Percentiles rank a stretch among this genome's conserved stretches.
phyloP scores from a whole-genome alignment of 2,797 vertebrate genomes.

The Gymnocypris eckloni region DNA sequence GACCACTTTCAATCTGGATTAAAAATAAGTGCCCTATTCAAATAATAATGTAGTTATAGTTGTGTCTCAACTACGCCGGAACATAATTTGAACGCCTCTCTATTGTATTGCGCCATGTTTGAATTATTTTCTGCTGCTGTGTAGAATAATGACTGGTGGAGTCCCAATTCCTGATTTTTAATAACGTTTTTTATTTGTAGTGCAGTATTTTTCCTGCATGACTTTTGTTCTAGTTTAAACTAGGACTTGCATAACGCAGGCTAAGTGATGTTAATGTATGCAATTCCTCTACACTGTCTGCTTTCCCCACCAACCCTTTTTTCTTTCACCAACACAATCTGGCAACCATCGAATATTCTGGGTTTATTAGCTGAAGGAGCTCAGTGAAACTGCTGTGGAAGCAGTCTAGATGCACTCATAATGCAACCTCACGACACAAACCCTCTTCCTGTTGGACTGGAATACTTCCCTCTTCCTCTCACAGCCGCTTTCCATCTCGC shows the following conservation, averaged over 20 bases:
- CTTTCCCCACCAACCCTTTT: neutral
- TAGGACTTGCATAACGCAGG: neutral
- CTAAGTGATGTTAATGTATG: neutral
- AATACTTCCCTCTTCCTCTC: constrained; percentile 1
- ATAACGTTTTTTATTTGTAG: neutral
- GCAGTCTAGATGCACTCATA: neutral
- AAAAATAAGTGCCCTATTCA: neutral
- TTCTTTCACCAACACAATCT: neutral
- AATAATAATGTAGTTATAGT: neutral
- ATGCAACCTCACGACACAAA: neutral
- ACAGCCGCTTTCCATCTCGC: neutral
- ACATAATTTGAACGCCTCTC: neutral
- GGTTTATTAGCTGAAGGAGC: neutral
- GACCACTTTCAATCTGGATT: too few species aligned
- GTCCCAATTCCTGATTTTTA: neutral
- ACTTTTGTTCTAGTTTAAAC: neutral
- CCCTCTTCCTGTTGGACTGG: constrained; percentile 22
- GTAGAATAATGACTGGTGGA: neutral
- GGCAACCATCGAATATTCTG: neutral
- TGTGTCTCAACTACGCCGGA: neutral
- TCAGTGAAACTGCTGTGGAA: neutral
- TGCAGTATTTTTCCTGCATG: neutral
- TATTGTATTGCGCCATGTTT: neutral
- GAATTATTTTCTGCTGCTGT: neutral
- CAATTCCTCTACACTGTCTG: neutral